Evolutionary conservation across 2,113 vertebrate species (phyloP).

Genomic region (Hydropotes inermis): DNA sequence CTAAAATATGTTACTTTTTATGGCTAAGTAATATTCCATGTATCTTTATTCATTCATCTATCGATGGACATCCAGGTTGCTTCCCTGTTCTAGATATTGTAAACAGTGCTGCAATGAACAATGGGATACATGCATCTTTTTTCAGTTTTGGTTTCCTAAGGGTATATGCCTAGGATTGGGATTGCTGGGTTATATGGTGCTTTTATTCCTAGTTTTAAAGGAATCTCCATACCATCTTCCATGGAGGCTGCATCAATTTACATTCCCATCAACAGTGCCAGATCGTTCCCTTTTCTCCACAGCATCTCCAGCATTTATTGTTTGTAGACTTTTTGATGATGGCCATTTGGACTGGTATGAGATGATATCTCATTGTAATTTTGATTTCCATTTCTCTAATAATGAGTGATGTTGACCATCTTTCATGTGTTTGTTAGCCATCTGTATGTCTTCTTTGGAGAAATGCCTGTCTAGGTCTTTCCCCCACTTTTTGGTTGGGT

Average conservation of each 20-base stretch:
- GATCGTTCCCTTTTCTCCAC: background rate
- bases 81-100: background rate
- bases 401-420: background rate
- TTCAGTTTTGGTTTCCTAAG: background rate
- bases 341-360: background rate
- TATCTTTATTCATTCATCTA: background rate
- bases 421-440: background rate
- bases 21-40: background rate
- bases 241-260: background rate
- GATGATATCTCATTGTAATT: background rate
- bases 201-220: background rate
- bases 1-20: background rate
- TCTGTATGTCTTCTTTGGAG: background rate
- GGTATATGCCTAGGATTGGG: background rate
- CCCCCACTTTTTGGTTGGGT: background rate
- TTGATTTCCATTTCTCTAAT: background rate
- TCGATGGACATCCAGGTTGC: background rate
- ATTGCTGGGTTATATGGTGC: background rate
- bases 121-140: background rate
- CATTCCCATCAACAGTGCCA: background rate
- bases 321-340: background rate
- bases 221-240: background rate
- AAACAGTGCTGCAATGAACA: background rate
- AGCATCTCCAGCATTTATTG: background rate
- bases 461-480: background rate